These are phyloP conservation scores for Scaptomyza caliginosa DNA, from an alignment of 2,888 invertebrate species.

Conservation along the genomic window DNA sequence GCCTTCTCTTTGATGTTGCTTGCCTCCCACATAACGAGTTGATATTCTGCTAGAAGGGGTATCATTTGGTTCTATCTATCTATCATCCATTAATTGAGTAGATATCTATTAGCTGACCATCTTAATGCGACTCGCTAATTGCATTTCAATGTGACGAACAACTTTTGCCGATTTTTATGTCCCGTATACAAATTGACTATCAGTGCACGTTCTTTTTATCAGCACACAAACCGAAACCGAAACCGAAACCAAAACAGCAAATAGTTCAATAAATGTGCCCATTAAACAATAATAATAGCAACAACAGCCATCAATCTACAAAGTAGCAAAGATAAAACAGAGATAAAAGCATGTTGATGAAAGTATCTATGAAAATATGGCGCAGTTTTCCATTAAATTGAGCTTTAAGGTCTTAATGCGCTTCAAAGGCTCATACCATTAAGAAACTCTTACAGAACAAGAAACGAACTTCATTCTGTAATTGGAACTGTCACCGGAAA, in stretches of 20 bases:
- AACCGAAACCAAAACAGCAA: slow-evolving; percentile 41
- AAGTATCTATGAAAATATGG: slow-evolving; percentile 2
- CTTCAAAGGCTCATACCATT: slow-evolving; percentile 33
- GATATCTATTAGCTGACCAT: slow-evolving; percentile 10
- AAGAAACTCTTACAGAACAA: slow-evolving; percentile 39
- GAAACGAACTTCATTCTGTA: slow-evolving; percentile 60
- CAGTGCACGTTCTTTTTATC: slow-evolving; percentile 48
- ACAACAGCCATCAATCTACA: slow-evolving; percentile 58
- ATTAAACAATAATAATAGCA: slow-evolving; percentile 42
- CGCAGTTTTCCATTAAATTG: not conserved
- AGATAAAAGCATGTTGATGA: slow-evolving; percentile 19
- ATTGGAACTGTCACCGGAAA: slow-evolving; percentile 64
- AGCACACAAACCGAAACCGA: slow-evolving; percentile 49
- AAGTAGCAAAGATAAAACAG: slow-evolving; percentile 43
- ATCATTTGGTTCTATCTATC: too few relatives aligned
- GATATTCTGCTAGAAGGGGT: too few relatives aligned
- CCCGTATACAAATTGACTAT: slow-evolving; percentile 50
- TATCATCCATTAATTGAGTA: too few relatives aligned
- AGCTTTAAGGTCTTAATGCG: not conserved
- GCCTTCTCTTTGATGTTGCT: slow-evolving; percentile 3
- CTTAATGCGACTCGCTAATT: slow-evolving; percentile 46
- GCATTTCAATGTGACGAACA: slow-evolving; percentile 48
- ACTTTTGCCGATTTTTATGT: slow-evolving; percentile 54
- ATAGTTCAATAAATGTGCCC: slow-evolving; percentile 63
- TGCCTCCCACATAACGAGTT: not conserved